phyloP scores from a whole-genome alignment of 2,113 vertebrate species.

The Peromyscus californicus region DNA sequence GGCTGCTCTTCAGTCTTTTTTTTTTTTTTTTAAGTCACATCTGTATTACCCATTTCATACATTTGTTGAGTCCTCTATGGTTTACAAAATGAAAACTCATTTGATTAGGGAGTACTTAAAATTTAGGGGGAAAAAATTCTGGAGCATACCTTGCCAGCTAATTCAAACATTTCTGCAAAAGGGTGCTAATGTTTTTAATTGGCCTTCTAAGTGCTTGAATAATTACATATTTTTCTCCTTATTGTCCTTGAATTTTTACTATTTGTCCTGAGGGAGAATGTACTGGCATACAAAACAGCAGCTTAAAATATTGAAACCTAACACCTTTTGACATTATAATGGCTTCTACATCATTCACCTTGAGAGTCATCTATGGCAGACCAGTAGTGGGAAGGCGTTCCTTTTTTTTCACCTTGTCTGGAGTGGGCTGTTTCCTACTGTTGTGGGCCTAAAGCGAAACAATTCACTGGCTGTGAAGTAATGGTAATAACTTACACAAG shows the following conservation, averaged over 20 bases:
- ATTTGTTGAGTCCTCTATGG: not conserved
- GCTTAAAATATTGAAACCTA: conserved; percentile 81
- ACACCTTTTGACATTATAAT: conserved; percentile 76
- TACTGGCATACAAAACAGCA: conserved; percentile 69
- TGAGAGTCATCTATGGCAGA: conserved; percentile 37
- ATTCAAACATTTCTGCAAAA: conserved; percentile 61
- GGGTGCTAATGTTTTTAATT: conserved; percentile 58
- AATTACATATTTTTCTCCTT: conserved; percentile 65
- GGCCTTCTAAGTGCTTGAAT: conserved; percentile 55
- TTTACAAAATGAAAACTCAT: conserved; percentile 53
- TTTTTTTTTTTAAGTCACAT: not conserved
- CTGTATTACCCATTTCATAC: conserved; percentile 16
- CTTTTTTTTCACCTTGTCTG: conserved; percentile 27
- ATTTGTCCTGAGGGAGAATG: conserved; percentile 71
- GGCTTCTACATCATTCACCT: conserved; percentile 68
- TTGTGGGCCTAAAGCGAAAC: conserved; percentile 58
- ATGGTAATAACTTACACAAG: conserved; percentile 58
- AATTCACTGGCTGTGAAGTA: conserved; percentile 26
- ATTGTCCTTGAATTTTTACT: conserved; percentile 79
- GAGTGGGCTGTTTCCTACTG: conserved; percentile 11
- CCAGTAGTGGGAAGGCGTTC: conserved; percentile 1
- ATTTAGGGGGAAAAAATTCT: conserved; percentile 16
- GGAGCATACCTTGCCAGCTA: conserved; percentile 19
- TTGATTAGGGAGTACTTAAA: conserved; percentile 26
- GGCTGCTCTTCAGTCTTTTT: not conserved